Percentiles rank a stretch among this genome's conserved stretches.
Evolutionary conservation across 2,888 invertebrate genomes (phyloP).

Genomic region (Lithophane semibrunnea): DNA sequence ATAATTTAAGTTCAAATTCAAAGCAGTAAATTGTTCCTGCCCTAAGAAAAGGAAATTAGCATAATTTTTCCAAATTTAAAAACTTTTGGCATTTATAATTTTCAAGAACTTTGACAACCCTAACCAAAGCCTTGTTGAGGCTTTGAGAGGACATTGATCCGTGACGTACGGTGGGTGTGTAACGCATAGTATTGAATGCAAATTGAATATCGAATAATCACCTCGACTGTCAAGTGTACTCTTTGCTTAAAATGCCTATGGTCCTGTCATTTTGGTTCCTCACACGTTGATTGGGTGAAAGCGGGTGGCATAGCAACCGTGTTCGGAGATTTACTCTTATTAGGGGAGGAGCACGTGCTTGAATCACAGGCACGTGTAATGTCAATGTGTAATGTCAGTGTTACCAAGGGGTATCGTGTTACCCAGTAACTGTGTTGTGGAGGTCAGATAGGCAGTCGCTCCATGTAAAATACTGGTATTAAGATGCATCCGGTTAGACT

Average conservation of each 20-base stretch:
- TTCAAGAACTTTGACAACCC: slow-evolving; percentile 32
- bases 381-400: background rate
- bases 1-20: background rate
- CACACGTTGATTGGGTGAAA: background rate
- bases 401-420: background rate
- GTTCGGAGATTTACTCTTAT: background rate
- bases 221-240: slow-evolving; percentile 51
- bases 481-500: background rate
- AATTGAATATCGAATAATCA: slow-evolving; percentile 62
- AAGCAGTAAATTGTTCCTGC: background rate
- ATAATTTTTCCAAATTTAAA: background rate
- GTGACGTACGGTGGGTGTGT: slow-evolving; percentile 76
- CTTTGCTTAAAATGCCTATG: slow-evolving; percentile 36
- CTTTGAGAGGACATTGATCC: slow-evolving; percentile 69
- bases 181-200: slow-evolving; percentile 60
- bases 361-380: background rate
- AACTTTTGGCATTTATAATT: background rate
- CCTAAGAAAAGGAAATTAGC: background rate
- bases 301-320: background rate
- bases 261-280: slow-evolving; percentile 11
- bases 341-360: background rate
- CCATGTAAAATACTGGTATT: background rate
- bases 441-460: background rate
- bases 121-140: slow-evolving; percentile 72
- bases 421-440: background rate